These are phyloP conservation scores for Micromesistius poutassou DNA, from an alignment of 2,797 vertebrate species.

Conservation along the genomic window DNA sequence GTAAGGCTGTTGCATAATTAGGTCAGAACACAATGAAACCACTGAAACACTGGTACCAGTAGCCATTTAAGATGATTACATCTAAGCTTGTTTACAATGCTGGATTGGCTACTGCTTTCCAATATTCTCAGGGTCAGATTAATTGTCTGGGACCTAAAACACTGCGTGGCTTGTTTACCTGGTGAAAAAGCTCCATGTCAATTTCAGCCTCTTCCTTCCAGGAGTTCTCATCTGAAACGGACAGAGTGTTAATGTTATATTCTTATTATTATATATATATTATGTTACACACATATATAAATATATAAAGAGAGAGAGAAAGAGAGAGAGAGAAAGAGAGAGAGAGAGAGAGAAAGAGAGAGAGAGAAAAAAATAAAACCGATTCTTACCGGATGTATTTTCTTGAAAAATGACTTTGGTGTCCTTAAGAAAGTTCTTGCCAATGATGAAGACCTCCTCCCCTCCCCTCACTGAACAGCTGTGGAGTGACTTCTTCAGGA, in stretches of 20 bases:
- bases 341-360: neutral
- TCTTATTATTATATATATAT: too few relatives aligned
- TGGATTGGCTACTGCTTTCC: conserved; percentile 40
- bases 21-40: conserved; percentile 63
- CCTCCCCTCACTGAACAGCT: conserved; percentile 90
- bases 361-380: neutral
- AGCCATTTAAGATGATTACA: conserved; percentile 66
- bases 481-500: conserved; percentile 97
- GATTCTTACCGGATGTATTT: conserved; percentile 82
- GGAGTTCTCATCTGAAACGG: conserved; percentile 86
- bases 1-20: conserved; percentile 52
- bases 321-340: neutral
- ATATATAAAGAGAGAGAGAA: neutral
- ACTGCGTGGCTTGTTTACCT: conserved; percentile 74
- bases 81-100: conserved; percentile 47
- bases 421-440: conserved; percentile 99
- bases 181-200: conserved; percentile 99
- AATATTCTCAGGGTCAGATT: conserved; percentile 34
- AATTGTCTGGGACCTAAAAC: conserved; percentile 30
- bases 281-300: neutral
- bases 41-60: conserved; percentile 59
- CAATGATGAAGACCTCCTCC: conserved; percentile 95
- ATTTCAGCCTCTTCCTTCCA: conserved; percentile 99
- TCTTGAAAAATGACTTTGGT: conserved; percentile 99
- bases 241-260: conserved; percentile 8